These are phyloP conservation scores for Bombyx huttoni DNA, from an alignment of 2,888 invertebrate genomes.

Conservation along the genomic window DNA sequence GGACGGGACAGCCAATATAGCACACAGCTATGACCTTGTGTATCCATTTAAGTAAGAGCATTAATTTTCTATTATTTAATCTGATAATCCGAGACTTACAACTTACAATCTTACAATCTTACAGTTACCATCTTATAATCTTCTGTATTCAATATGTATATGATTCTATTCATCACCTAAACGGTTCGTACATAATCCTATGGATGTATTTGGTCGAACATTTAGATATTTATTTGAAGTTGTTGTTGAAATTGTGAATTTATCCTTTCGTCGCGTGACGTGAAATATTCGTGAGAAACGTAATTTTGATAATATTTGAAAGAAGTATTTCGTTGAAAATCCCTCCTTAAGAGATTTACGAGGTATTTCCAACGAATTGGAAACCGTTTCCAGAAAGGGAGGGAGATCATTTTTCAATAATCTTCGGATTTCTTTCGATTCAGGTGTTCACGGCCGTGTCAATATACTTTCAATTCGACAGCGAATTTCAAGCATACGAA, in stretches of 20 bases:
- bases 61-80: too few species aligned
- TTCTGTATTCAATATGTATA: too few species aligned
- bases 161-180: too few species aligned
- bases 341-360: conserved; percentile 29
- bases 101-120: too few species aligned
- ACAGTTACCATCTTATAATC: too few species aligned
- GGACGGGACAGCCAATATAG: too few species aligned
- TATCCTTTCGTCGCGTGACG: neutral
- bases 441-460: neutral
- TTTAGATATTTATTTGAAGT: neutral
- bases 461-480: neutral
- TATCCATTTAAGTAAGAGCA: too few species aligned
- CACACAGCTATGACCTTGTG: too few species aligned
- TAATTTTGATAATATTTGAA: conserved; percentile 22
- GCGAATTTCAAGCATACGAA: neutral
- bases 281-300: conserved; percentile 4
- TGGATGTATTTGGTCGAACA: neutral
- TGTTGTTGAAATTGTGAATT: neutral
- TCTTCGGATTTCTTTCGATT: conserved; percentile 23
- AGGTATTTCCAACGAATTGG: conserved; percentile 30
- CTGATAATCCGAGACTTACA: too few species aligned
- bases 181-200: too few species aligned
- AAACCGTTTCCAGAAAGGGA: conserved; percentile 29
- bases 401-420: conserved; percentile 48
- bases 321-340: conserved; percentile 19